A percentile compares a stretch with the other conserved stretches of the same genome.
phyloP scores from a whole-genome alignment of 1,140 invertebrate genomes.

The Orchestia grillus region DNA sequence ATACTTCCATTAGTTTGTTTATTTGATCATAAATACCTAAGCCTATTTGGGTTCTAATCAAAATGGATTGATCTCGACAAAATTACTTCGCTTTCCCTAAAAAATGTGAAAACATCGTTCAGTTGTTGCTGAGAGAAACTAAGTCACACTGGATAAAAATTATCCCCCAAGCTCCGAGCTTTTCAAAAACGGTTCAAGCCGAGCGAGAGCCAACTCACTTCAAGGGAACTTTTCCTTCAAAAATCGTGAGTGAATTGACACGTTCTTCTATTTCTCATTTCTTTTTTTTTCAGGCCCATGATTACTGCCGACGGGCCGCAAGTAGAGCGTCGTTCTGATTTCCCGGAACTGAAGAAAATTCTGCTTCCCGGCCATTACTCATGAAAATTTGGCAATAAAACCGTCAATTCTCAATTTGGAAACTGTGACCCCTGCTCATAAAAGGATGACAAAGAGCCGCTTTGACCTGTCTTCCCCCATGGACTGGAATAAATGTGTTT shows the following conservation, averaged over 20 bases:
- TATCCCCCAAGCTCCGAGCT: too few species aligned
- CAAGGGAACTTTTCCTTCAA: not conserved
- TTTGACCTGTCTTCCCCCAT: not conserved
- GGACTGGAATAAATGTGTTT: not conserved
- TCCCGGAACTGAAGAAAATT: not conserved
- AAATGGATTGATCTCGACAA: too few species aligned
- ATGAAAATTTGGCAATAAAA: not conserved
- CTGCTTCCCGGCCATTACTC: not conserved
- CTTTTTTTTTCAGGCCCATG: not conserved
- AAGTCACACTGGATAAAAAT: too few species aligned
- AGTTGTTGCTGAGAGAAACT: too few species aligned
- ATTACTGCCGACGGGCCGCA: not conserved
- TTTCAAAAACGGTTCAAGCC: too few species aligned
- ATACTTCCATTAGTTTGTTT: too few species aligned
- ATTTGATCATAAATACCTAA: too few species aligned
- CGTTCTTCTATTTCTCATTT: not conserved
- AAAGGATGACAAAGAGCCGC: not conserved
- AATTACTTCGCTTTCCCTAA: too few species aligned
- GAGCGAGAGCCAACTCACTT: too few species aligned
- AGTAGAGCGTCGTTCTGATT: not conserved
- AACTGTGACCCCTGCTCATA: not conserved
- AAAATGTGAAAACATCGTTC: too few species aligned
- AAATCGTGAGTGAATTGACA: not conserved
- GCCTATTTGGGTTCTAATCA: too few species aligned
- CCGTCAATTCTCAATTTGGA: not conserved